Conservation (phyloP, 2,113 vertebrate species). For the Coreoperca whiteheadi region DNA sequence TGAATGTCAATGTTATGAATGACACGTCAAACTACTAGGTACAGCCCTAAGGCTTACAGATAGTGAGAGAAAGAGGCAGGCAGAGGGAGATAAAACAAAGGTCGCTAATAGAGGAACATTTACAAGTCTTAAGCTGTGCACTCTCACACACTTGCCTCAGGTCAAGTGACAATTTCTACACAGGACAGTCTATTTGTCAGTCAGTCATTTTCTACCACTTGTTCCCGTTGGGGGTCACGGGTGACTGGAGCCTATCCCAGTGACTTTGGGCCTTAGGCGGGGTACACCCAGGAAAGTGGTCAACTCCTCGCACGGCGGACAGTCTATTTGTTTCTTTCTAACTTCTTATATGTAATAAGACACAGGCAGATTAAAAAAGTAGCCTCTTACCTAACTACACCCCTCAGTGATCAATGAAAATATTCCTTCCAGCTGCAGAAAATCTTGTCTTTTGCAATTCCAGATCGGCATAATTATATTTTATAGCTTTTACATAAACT, state of each 20-base stretch:
- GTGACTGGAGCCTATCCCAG: too few relatives aligned
- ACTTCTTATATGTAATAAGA: background rate
- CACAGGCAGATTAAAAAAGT: background rate
- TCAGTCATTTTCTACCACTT: too few relatives aligned
- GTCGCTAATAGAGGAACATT: constrained; percentile 68
- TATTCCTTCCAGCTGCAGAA: background rate
- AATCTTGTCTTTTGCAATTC: background rate
- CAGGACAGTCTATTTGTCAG: too few relatives aligned
- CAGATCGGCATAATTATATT: background rate
- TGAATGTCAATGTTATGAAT: too few relatives aligned
- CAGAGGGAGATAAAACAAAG: constrained; percentile 50
- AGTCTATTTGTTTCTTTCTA: background rate
- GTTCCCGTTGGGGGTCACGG: too few relatives aligned
- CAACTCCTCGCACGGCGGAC: too few relatives aligned
- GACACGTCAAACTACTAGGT: too few relatives aligned
- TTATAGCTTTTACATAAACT: background rate
- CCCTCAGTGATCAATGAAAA: background rate
- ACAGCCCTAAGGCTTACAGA: background rate
- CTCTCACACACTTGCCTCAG: constrained; percentile 42
- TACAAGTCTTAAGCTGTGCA: constrained; percentile 40
- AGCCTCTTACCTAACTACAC: background rate
- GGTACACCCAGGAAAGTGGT: too few relatives aligned
- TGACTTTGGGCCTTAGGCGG: too few relatives aligned
- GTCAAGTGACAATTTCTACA: background rate
- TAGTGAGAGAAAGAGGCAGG: background rate